Conservation (phyloP, 2,888 invertebrate species). For the Macroteleia sp. region DNA sequence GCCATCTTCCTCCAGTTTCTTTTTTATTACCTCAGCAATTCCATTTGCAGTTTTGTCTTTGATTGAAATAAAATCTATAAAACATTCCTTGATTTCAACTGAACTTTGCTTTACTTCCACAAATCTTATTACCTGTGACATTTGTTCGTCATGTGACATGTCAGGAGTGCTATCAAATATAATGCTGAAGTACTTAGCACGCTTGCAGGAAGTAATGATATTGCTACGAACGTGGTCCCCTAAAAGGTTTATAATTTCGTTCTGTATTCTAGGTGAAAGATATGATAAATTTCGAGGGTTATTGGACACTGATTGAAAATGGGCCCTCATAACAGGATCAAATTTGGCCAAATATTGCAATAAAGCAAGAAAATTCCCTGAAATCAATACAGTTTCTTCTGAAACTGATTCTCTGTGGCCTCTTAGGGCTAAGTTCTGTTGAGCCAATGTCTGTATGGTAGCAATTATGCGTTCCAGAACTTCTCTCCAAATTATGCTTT, state of each 20-base stretch:
- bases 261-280: slow-evolving; percentile 65
- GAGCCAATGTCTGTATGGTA: slow-evolving; percentile 26
- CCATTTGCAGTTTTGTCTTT: slow-evolving; percentile 15
- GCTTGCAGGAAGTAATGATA: not conserved
- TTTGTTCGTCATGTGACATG: slow-evolving; percentile 30
- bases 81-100: slow-evolving; percentile 19
- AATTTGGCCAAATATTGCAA: slow-evolving; percentile 22
- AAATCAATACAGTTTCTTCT: not conserved
- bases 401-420: slow-evolving; percentile 21
- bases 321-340: not conserved
- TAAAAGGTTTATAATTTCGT: slow-evolving; percentile 64
- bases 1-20: slow-evolving; percentile 6
- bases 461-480: slow-evolving; percentile 24
- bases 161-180: slow-evolving; percentile 38
- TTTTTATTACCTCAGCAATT: not conserved
- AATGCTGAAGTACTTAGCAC: not conserved
- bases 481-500: slow-evolving; percentile 1
- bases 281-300: slow-evolving; percentile 42
- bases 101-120: slow-evolving; percentile 22
- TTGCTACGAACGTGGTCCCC: slow-evolving; percentile 24
- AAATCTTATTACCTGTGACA: slow-evolving; percentile 29
- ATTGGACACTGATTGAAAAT: not conserved
- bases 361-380: slow-evolving; percentile 21
- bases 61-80: slow-evolving; percentile 31
- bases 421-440: slow-evolving; percentile 33